phyloP scores from a whole-genome alignment of 2,113 vertebrate genomes.

The Meriones unguiculatus region DNA sequence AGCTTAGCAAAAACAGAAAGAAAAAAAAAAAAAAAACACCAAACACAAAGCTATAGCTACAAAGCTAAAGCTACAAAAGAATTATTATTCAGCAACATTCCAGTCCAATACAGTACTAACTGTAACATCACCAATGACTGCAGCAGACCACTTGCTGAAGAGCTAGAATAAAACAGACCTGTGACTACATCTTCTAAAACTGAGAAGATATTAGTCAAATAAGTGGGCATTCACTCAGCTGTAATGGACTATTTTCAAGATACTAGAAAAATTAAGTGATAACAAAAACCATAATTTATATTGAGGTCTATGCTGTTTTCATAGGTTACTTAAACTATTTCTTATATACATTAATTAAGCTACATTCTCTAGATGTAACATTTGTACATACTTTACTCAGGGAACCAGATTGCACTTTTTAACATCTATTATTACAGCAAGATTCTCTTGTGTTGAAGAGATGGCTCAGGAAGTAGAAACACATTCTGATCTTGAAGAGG shows the following conservation, averaged over 20 bases:
- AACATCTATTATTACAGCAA: constrained; percentile 33
- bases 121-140: neutral
- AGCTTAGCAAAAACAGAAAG: neutral
- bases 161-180: neutral
- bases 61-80: neutral
- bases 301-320: neutral
- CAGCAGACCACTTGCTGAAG: neutral
- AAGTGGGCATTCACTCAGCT: neutral
- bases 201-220: constrained; percentile 10
- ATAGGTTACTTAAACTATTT: neutral
- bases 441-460: neutral
- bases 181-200: neutral
- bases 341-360: constrained; percentile 10
- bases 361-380: constrained; percentile 16
- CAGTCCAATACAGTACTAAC: neutral
- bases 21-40: constrained; percentile 3
- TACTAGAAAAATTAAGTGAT: neutral
- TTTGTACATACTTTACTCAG: neutral
- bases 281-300: constrained; percentile 20
- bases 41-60: neutral
- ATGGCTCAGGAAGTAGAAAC: neutral
- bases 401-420: neutral
- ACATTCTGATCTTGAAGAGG: neutral
- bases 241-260: constrained; percentile 21
- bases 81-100: constrained; percentile 20